phyloP scores from a whole-genome alignment of 2,113 vertebrate genomes.

The Steatornis caripensis region DNA sequence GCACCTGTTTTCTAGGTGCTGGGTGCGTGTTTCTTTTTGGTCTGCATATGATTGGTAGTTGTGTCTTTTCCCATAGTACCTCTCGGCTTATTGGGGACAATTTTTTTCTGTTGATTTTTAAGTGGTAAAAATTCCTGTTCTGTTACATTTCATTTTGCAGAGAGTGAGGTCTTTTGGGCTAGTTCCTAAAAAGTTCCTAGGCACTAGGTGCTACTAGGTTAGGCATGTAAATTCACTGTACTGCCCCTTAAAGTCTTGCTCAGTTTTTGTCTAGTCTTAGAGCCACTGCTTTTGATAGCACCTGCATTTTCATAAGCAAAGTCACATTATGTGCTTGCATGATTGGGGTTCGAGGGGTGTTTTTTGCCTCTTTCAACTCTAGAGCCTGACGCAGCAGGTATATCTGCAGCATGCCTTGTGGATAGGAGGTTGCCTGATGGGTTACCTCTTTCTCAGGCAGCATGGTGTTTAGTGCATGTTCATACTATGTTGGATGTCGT shows the following conservation, averaged over 20 bases:
- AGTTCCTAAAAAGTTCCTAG: not conserved
- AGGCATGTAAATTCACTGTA: not conserved
- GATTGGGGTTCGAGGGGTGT: rapidly evolving
- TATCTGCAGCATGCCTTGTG: not conserved
- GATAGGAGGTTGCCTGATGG: not conserved
- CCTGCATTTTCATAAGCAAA: not conserved
- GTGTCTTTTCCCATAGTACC: not conserved
- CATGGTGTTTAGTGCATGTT: not conserved
- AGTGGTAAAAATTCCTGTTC: not conserved
- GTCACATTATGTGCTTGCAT: not conserved
- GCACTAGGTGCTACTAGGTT: not conserved
- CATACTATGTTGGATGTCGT: not conserved
- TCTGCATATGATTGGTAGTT: not conserved
- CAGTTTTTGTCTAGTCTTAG: not conserved
- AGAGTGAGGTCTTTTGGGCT: not conserved
- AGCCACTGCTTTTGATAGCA: not conserved
- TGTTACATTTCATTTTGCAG: not conserved
- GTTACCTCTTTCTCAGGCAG: not conserved
- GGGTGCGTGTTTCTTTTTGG: not conserved
- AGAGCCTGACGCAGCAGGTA: not conserved
- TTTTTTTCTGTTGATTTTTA: not conserved
- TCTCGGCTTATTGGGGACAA: not conserved
- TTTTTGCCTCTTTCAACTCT: not conserved
- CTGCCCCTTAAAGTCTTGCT: not conserved
- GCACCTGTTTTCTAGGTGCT: not conserved